phyloP scores from a whole-genome alignment of 2,888 invertebrate species.

The Pedicia rivosa region DNA sequence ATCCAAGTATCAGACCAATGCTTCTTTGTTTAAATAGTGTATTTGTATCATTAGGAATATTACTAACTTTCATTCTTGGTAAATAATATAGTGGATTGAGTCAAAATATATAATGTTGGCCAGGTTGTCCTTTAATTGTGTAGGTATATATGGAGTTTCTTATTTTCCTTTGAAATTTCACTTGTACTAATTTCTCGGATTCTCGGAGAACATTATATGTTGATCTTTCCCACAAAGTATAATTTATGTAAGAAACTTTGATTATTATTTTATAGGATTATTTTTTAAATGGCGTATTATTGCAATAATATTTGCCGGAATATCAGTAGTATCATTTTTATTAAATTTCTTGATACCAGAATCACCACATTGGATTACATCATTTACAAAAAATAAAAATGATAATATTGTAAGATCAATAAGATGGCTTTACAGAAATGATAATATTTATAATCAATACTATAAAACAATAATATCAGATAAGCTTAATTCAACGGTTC shows the following conservation, averaged over 20 bases:
- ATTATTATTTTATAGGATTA: conserved; percentile 22
- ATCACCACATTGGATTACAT: conserved; percentile 39
- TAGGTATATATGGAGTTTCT: too few relatives aligned
- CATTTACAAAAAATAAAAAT: conserved; percentile 25
- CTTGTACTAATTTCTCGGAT: too few relatives aligned
- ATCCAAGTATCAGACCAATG: conserved; percentile 36
- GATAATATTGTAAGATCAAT: conserved; percentile 26
- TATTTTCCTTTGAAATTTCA: too few relatives aligned
- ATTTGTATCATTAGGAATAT: conserved; percentile 39
- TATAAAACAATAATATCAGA: too few relatives aligned
- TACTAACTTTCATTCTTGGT: conserved; percentile 35
- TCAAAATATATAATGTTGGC: too few relatives aligned
- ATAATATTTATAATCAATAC: too few relatives aligned
- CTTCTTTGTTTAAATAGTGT: conserved; percentile 39
- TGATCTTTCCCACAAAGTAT: too few relatives aligned
- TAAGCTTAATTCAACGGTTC: too few relatives aligned
- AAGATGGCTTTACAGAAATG: conserved; percentile 30
- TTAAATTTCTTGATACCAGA: conserved; percentile 34
- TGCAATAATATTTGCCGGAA: conserved; percentile 29
- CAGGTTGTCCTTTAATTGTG: too few relatives aligned
- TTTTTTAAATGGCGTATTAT: conserved; percentile 35
- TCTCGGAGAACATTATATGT: too few relatives aligned
- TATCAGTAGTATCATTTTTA: conserved; percentile 24
- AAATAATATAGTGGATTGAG: conserved; percentile 9
- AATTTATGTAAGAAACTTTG: too few relatives aligned